Conservation (phyloP, 2,797 vertebrate species). For the Loris lydekkerianus region DNA sequence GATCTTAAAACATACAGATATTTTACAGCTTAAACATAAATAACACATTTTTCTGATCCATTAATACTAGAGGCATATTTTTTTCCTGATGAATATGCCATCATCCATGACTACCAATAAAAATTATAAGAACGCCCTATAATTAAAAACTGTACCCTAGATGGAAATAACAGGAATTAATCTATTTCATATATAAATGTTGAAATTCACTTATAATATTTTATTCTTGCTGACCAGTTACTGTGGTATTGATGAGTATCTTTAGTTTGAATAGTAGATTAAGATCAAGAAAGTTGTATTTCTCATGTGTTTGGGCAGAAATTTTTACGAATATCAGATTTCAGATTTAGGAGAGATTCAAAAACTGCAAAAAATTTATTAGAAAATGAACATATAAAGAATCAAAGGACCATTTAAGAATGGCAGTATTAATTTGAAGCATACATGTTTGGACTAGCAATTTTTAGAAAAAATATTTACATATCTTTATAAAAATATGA, state of each 20-base stretch:
- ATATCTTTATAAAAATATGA: constrained; percentile 2
- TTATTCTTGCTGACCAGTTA: neutral
- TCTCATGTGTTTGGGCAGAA: neutral
- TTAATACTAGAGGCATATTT: constrained; percentile 31
- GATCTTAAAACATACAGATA: constrained; percentile 63
- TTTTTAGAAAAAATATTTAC: neutral
- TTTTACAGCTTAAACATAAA: constrained; percentile 67
- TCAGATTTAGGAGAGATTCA: neutral
- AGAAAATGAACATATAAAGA: neutral
- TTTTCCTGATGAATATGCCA: constrained; percentile 52
- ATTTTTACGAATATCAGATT: constrained; percentile 28
- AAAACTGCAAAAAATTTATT: neutral
- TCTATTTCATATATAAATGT: neutral
- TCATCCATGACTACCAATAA: constrained; percentile 7
- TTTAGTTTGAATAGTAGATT: neutral
- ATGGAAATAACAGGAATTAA: constrained; percentile 13
- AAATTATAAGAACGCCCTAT: constrained; percentile 44
- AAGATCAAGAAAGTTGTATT: neutral
- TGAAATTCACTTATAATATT: constrained; percentile 7
- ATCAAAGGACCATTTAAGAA: neutral
- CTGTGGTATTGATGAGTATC: neutral
- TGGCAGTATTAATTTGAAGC: constrained; percentile 32
- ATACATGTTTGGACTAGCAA: neutral
- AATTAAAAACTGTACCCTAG: neutral
- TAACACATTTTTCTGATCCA: constrained; percentile 33